Evolutionary conservation across 2,888 invertebrate genomes (phyloP).

Genomic region (Ariolimax columbianus): DNA sequence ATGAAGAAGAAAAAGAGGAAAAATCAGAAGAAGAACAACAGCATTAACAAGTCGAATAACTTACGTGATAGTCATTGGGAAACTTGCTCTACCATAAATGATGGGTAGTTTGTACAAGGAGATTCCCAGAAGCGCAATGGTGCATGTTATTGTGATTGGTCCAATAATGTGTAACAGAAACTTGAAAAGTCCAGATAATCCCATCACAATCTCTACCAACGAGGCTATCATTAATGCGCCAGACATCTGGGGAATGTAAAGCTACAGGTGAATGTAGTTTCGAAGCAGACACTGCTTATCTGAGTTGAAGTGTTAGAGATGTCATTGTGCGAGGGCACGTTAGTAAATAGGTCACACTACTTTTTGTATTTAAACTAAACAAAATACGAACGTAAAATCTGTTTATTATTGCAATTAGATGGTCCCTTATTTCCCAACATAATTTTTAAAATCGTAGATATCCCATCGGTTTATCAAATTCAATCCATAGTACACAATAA

Average conservation of each 20-base stretch:
- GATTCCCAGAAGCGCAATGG: conserved; percentile 90
- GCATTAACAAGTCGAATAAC: neutral
- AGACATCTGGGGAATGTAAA: conserved; percentile 60
- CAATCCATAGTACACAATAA: too few relatives aligned
- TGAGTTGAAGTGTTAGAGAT: too few relatives aligned
- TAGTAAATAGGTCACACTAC: too few relatives aligned
- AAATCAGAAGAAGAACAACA: too few relatives aligned
- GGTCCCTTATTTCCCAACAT: neutral
- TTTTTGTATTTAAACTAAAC: too few relatives aligned
- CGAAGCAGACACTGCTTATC: too few relatives aligned
- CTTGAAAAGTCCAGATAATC: conserved; percentile 65
- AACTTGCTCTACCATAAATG: conserved; percentile 38
- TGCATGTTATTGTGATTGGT: conserved; percentile 90
- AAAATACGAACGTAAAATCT: too few relatives aligned
- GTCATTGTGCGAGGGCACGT: too few relatives aligned
- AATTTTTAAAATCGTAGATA: too few relatives aligned
- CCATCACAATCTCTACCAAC: conserved; percentile 65
- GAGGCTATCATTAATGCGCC: conserved; percentile 69
- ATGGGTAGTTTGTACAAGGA: conserved; percentile 78
- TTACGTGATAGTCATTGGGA: conserved; percentile 35
- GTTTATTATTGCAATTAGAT: neutral
- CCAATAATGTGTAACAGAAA: conserved; percentile 82
- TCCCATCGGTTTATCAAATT: too few relatives aligned
- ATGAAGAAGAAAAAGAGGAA: too few relatives aligned
- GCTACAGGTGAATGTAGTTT: too few relatives aligned